A percentile compares a stretch with the other conserved stretches of the same genome.
Evolutionary conservation across 53 echinoderm and acorn worm genomes (phyloP).

Genomic region (Echinometra lucunter): DNA sequence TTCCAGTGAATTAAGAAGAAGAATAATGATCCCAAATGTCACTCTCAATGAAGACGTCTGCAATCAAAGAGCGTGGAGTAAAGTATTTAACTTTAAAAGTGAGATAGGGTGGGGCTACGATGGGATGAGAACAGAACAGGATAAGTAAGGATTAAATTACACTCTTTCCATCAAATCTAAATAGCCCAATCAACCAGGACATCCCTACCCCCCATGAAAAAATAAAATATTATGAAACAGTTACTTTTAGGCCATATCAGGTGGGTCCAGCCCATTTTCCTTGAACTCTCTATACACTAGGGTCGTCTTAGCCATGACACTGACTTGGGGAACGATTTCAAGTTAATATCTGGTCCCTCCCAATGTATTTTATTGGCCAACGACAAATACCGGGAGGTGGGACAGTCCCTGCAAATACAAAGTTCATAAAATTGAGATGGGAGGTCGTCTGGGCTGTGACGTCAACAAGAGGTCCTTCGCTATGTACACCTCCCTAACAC

Average conservation of each 20-base stretch:
- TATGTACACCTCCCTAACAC: too few species aligned
- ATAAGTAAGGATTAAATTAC: too few species aligned
- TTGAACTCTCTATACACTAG: neutral
- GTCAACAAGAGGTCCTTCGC: neutral
- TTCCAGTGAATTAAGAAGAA: too few species aligned
- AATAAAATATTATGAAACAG: neutral
- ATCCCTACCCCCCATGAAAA: too few species aligned
- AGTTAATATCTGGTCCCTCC: neutral
- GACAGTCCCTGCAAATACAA: too few species aligned
- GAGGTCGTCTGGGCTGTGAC: slow-evolving; percentile 15
- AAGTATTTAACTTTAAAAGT: too few species aligned
- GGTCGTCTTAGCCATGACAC: neutral
- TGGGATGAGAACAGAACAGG: too few species aligned
- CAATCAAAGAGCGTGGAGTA: too few species aligned
- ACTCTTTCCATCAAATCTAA: neutral
- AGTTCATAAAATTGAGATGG: slow-evolving; percentile 2
- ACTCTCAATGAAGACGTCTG: too few species aligned
- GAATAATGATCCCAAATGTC: too few species aligned
- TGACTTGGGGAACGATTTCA: neutral
- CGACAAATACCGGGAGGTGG: too few species aligned
- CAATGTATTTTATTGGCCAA: slow-evolving; percentile 2
- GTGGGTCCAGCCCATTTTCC: neutral
- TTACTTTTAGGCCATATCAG: neutral
- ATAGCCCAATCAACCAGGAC: neutral
- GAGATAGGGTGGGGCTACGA: too few species aligned